phyloP scores from a whole-genome alignment of 2,888 invertebrate species.

The Erpobdella octoculata region DNA sequence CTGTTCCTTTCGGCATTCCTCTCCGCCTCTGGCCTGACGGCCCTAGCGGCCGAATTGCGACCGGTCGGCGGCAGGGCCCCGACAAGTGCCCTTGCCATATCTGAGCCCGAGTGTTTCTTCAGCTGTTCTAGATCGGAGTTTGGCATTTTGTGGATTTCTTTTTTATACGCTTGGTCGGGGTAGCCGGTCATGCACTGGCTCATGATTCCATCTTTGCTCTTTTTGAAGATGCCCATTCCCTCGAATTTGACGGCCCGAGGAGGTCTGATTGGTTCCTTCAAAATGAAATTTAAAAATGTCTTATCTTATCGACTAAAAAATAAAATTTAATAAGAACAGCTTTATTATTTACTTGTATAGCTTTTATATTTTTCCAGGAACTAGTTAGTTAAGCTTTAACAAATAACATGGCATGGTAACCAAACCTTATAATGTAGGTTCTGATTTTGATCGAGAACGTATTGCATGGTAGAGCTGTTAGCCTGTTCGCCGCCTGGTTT shows the following conservation, averaged over 20 bases:
- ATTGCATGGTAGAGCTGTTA: slow-evolving; percentile 7
- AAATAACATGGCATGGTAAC: neutral
- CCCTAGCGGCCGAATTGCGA: slow-evolving; percentile 18
- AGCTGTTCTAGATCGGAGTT: slow-evolving; percentile 31
- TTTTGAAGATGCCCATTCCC: slow-evolving; percentile 34
- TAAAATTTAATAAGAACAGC: too few species aligned
- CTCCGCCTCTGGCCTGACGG: slow-evolving; percentile 36
- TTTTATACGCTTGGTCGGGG: slow-evolving; percentile 32
- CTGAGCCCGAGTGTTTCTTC: slow-evolving; percentile 25
- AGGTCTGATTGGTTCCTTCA: slow-evolving; percentile 12
- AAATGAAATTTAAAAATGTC: slow-evolving; percentile 36
- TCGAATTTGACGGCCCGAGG: slow-evolving; percentile 35
- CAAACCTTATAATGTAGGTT: slow-evolving; percentile 2
- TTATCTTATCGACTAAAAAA: too few species aligned
- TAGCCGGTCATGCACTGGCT: slow-evolving; percentile 36
- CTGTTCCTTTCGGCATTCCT: slow-evolving; percentile 32
- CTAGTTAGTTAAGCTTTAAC: too few species aligned
- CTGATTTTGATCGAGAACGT: neutral
- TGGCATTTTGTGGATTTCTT: slow-evolving; percentile 29
- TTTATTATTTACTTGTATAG: neutral
- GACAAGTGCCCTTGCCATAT: slow-evolving; percentile 23
- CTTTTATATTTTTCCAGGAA: too few species aligned
- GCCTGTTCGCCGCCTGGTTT: neutral
- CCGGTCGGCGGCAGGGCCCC: slow-evolving; percentile 19
- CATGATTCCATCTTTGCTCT: slow-evolving; percentile 36